A percentile compares a stretch with the other conserved stretches of the same genome.
phyloP scores from a whole-genome alignment of 2,888 invertebrate genomes.

The Amorpha juglandis region DNA sequence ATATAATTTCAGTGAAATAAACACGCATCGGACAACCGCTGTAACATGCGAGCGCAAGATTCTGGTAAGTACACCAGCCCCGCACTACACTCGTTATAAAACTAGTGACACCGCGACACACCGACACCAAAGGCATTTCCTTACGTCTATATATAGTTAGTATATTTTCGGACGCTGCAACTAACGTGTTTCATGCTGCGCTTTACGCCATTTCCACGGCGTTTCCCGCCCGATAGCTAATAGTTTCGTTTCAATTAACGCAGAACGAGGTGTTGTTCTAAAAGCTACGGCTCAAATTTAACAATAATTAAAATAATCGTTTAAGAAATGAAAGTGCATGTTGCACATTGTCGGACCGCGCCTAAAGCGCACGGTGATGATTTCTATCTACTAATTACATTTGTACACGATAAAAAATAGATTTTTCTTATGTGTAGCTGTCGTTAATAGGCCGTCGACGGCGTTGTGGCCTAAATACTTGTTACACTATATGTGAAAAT shows the following conservation, averaged over 20 bases:
- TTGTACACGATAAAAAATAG: constrained; percentile 64
- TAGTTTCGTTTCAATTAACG: constrained; percentile 22
- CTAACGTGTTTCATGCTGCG: constrained; percentile 60
- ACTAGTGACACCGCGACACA: constrained; percentile 30
- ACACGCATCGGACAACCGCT: constrained; percentile 69
- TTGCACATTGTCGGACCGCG: constrained; percentile 44
- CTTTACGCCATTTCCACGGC: constrained; percentile 37
- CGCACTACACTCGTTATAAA: constrained; percentile 17
- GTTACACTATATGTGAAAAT: constrained; percentile 45
- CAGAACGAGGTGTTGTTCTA: background rate
- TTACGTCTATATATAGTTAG: constrained; percentile 64
- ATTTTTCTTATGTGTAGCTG: constrained; percentile 61
- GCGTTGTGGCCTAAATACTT: constrained; percentile 72
- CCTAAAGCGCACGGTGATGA: constrained; percentile 47
- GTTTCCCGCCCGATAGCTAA: constrained; percentile 25
- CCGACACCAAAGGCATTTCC: constrained; percentile 34
- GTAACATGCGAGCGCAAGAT: constrained; percentile 75
- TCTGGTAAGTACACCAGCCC: constrained; percentile 70
- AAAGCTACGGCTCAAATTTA: constrained; percentile 4
- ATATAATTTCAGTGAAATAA: constrained; percentile 76
- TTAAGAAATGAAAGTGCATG: constrained; percentile 61
- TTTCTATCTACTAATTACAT: constrained; percentile 62
- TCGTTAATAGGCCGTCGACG: constrained; percentile 53
- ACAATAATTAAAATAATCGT: constrained; percentile 41
- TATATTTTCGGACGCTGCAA: constrained; percentile 75